Conservation (phyloP, 35 echinoderm and acorn worm genomes). For the Apostichopus japonicus region DNA sequence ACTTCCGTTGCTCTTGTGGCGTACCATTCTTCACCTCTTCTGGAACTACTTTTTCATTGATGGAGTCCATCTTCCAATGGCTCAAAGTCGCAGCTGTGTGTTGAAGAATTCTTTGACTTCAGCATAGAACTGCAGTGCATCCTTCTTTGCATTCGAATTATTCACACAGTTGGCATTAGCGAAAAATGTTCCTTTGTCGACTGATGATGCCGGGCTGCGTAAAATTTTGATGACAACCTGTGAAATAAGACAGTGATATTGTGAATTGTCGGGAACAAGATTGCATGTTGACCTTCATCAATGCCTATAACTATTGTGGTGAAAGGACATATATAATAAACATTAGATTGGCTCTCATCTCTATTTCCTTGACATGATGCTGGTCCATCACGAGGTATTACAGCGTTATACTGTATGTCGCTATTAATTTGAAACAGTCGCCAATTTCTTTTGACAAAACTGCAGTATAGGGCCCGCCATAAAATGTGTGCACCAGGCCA, state of each 20-base stretch:
- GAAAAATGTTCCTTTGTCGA: conserved; percentile 19
- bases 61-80: conserved; percentile 10
- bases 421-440: too few relatives aligned
- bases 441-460: too few relatives aligned
- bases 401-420: too few relatives aligned
- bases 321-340: too few relatives aligned
- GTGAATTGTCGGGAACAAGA: too few relatives aligned
- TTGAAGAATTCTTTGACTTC: conserved; percentile 29
- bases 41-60: conserved; percentile 37
- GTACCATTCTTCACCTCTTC: conserved; percentile 18
- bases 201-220: conserved; percentile 6
- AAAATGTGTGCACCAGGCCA: too few relatives aligned
- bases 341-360: too few relatives aligned
- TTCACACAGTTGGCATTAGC: conserved; percentile 26
- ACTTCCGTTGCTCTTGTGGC: background rate
- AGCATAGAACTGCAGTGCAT: conserved; percentile 14
- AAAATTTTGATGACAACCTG: conserved; percentile 34
- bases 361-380: too few relatives aligned
- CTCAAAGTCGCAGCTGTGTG: conserved; percentile 10
- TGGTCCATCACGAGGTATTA: too few relatives aligned
- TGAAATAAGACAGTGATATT: background rate
- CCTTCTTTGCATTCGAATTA: conserved; percentile 32
- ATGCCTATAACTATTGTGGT: too few relatives aligned
- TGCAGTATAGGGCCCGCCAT: too few relatives aligned
- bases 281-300: too few relatives aligned